Percentiles rank a stretch among this genome's conserved stretches.
phyloP scores from a whole-genome alignment of 2,113 vertebrate species.

The Tachysurus vachellii region DNA sequence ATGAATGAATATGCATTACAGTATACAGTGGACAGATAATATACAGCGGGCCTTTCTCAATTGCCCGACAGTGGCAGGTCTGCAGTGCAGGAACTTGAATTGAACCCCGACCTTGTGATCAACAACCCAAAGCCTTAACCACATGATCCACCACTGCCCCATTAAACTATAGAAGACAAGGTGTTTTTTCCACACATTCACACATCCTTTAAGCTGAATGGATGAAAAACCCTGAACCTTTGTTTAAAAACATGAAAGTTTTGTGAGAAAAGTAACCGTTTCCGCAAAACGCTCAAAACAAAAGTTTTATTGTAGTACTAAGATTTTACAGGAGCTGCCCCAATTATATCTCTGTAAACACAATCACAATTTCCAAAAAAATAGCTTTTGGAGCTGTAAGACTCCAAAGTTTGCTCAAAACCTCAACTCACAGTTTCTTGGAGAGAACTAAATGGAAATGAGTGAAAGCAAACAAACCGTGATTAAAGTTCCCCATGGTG shows the following conservation, averaged over 20 bases:
- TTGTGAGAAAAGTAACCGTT: conserved; percentile 5
- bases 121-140: too few species aligned
- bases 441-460: conserved; percentile 72
- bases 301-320: conserved; percentile 40
- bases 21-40: too few species aligned
- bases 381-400: conserved; percentile 32
- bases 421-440: conserved; percentile 72
- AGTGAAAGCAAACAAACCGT: conserved; percentile 80
- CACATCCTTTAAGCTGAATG: conserved; percentile 10
- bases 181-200: not conserved
- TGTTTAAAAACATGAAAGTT: conserved; percentile 1
- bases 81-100: too few species aligned
- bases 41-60: too few species aligned
- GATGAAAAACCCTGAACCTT: not conserved
- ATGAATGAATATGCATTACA: too few species aligned
- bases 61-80: too few species aligned
- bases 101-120: too few species aligned
- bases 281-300: conserved; percentile 5
- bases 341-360: conserved; percentile 57
- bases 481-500: conserved; percentile 74
- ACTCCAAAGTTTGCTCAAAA: conserved; percentile 67
- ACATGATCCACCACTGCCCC: not conserved
- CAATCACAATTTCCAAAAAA: conserved; percentile 34
- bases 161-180: not conserved
- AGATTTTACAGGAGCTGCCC: conserved; percentile 41